A percentile compares a stretch with the other conserved stretches of the same genome.
phyloP scores from a whole-genome alignment of 2,797 vertebrate genomes.

The Monodelphis domestica region DNA sequence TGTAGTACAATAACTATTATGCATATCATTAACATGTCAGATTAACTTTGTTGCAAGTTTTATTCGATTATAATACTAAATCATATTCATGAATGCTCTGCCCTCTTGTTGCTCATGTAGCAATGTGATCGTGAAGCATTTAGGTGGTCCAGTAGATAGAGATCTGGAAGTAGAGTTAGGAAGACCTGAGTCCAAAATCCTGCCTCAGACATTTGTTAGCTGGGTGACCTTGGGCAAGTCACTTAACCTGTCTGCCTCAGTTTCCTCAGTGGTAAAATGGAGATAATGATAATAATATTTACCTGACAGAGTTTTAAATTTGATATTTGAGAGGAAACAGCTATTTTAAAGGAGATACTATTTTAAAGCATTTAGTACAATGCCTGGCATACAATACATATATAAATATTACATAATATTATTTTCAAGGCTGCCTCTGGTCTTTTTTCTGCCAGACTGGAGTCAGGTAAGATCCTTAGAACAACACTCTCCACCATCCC shows the following conservation, averaged over 20 bases:
- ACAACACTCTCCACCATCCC: background rate
- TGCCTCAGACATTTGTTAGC: too few relatives aligned
- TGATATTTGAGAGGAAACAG: too few relatives aligned
- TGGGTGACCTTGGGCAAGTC: background rate
- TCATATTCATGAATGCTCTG: conserved; percentile 44
- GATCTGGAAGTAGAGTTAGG: background rate
- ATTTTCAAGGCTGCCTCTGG: background rate
- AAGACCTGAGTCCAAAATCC: background rate
- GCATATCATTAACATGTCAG: background rate
- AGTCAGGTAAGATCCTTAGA: background rate
- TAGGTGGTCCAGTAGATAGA: background rate
- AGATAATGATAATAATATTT: background rate
- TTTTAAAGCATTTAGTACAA: background rate
- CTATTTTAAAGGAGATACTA: background rate
- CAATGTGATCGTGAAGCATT: background rate
- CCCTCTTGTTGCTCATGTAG: conserved; percentile 53
- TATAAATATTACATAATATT: background rate
- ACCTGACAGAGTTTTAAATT: background rate
- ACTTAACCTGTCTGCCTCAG: background rate
- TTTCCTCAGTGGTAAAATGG: background rate
- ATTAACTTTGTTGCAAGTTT: background rate
- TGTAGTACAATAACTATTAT: background rate
- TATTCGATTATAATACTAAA: conserved; percentile 49
- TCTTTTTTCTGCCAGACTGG: background rate
- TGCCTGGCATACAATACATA: background rate